Conservation (phyloP, 1,140 invertebrate species). For the Drosophila fuyamai region DNA sequence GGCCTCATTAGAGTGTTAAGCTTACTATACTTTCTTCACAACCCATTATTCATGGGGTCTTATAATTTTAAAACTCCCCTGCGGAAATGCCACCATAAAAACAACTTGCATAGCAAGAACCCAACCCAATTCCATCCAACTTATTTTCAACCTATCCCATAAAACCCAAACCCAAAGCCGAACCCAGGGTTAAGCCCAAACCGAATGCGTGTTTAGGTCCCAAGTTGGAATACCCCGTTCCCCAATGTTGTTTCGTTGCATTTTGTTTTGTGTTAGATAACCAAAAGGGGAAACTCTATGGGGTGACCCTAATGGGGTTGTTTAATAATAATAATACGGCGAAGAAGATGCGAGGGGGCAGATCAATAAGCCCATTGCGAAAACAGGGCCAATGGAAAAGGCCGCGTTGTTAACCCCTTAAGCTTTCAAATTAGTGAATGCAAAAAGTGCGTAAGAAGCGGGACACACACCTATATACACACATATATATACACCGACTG, state of each 20-base stretch:
- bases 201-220: conserved; percentile 40
- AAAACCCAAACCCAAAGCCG: conserved; percentile 32
- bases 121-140: conserved; percentile 26
- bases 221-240: conserved; percentile 38
- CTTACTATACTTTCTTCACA: neutral
- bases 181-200: conserved; percentile 29
- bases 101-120: conserved; percentile 38
- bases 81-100: conserved; percentile 48
- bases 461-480: conserved; percentile 29
- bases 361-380: conserved; percentile 68
- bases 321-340: conserved; percentile 71
- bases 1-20: conserved; percentile 45
- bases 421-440: conserved; percentile 73
- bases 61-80: conserved; percentile 48
- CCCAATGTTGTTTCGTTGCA: conserved; percentile 7
- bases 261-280: conserved; percentile 57
- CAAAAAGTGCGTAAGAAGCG: conserved; percentile 80
- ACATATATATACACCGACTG: conserved; percentile 34
- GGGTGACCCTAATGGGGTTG: conserved; percentile 70
- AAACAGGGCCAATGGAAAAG: conserved; percentile 66
- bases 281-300: conserved; percentile 34
- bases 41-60: neutral
- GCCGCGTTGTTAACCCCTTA: conserved; percentile 41
- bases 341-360: conserved; percentile 59
- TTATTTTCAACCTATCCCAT: conserved; percentile 32